A percentile compares a stretch with the other conserved stretches of the same genome.
Conservation (phyloP, 1,140 invertebrate species). For the Zaprionus nigranus region DNA sequence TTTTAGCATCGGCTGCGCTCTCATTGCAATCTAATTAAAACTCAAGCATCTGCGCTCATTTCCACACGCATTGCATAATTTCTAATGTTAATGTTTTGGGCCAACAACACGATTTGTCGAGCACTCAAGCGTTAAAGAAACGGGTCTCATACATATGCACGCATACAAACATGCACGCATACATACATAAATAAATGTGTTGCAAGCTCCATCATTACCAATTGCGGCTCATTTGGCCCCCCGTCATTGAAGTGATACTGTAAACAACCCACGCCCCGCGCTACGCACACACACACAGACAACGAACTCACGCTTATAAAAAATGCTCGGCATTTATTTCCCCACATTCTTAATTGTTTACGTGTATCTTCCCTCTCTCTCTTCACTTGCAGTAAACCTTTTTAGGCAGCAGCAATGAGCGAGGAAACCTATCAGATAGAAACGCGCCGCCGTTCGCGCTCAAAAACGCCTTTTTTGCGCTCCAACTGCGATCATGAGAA, state of each 20-base stretch:
- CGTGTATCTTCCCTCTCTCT: background rate
- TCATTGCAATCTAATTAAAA: constrained; percentile 80
- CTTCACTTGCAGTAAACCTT: constrained; percentile 43
- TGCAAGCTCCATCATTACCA: constrained; percentile 43
- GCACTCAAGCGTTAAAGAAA: constrained; percentile 66
- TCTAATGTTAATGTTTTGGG: constrained; percentile 52
- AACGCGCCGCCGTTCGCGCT: constrained; percentile 86
- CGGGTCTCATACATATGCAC: background rate
- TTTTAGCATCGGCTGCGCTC: constrained; percentile 62
- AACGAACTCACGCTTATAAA: constrained; percentile 9
- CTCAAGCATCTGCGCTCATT: constrained; percentile 68
- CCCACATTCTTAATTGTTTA: constrained; percentile 39
- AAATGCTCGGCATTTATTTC: constrained; percentile 24
- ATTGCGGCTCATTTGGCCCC: constrained; percentile 14
- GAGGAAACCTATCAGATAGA: constrained; percentile 76
- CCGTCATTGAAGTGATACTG: constrained; percentile 37
- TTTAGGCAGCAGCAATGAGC: constrained; percentile 57
- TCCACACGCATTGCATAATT: constrained; percentile 77
- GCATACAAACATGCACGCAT: background rate
- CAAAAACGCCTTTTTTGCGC: constrained; percentile 87
- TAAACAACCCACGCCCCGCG: constrained; percentile 72
- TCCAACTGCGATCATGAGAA: constrained; percentile 86
- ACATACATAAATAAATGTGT: constrained; percentile 7
- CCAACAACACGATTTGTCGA: constrained; percentile 18
- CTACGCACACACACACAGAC: constrained; percentile 23